Conservation (phyloP, 1,140 invertebrate species). For the Habropoda laboriosa region DNA sequence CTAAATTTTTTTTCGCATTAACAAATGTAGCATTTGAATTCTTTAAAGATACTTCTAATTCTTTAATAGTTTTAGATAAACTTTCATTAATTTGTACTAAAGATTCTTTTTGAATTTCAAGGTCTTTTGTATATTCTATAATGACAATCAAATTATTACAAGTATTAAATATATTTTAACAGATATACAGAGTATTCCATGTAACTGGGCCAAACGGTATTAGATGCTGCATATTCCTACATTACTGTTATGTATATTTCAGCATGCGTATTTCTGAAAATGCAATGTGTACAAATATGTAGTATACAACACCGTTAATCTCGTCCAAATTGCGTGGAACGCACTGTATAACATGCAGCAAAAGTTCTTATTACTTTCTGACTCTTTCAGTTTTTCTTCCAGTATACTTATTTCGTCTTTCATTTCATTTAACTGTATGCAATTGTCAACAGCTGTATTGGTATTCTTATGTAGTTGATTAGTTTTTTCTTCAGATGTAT, state of each 20-base stretch:
- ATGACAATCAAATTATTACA: conserved; percentile 20
- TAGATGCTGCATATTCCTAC: too few relatives aligned
- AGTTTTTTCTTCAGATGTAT: conserved; percentile 41
- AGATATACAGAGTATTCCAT: too few relatives aligned
- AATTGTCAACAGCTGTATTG: conserved; percentile 16
- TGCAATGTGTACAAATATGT: too few relatives aligned
- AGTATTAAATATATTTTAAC: not conserved
- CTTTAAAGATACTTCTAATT: conserved; percentile 61
- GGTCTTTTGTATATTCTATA: conserved; percentile 30
- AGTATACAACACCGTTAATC: too few relatives aligned
- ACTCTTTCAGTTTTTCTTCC: conserved; percentile 59
- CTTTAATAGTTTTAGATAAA: conserved; percentile 58
- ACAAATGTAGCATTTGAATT: conserved; percentile 50
- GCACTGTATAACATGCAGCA: too few relatives aligned
- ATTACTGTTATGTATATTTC: too few relatives aligned
- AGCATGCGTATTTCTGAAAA: too few relatives aligned
- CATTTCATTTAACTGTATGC: conserved; percentile 10
- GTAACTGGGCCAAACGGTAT: too few relatives aligned
- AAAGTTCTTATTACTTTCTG: conserved; percentile 51
- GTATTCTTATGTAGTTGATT: conserved; percentile 38
- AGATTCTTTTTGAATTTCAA: conserved; percentile 56
- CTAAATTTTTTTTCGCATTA: conserved; percentile 41
- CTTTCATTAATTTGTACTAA: conserved; percentile 55
- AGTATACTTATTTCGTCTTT: conserved; percentile 46
- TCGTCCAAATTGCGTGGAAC: too few relatives aligned